Evolutionary conservation across 1,140 invertebrate genomes (phyloP), one percentile per base, ranked within the genome.

Genomic region (Trachelipus rathkii): DNA sequence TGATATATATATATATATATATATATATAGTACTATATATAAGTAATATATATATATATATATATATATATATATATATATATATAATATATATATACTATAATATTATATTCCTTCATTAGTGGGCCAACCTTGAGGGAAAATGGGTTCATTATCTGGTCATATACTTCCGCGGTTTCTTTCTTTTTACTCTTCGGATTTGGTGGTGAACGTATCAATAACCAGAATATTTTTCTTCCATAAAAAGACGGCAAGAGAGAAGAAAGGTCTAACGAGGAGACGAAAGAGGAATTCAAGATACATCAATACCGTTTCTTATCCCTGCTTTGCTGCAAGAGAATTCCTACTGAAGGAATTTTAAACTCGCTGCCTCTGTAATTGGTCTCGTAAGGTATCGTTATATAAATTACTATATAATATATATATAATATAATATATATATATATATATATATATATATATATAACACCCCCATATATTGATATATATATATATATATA

Each of bases 81-180:
- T n/a, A n/a, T n/a, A n/a, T n/a, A n/a, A n/a, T n/a, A n/a, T n/a
- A n/a, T n/a, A n/a, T n/a, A n/a, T n/a, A n/a, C n/a, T n/a, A n/a
- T n/a, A n/a, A n/a, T n/a, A n/a, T n/a, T n/a, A n/a, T n/a, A n/a
- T n/a, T n/a, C n/a, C n/a, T n/a, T n/a, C n/a, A n/a, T n/a, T n/a
- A n/a, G n/a, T n/a, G n/a, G n/a, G n/a, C n/a, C n/a, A n/a, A 33
- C 33, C 33, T 33, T 33, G 33, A 33, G 6, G 33, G 15, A 72
- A 71, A 43, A 79, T 79, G 78, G 78, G 78, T n/a, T 43, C 74
- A 0, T 79, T 79, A 24, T 69, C 75, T 15, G 78, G 78, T 23
- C 87, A 88, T 78, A 82, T 85, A 9, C 78, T 88, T 10, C 87
- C 87, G n/a, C 7, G 87, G 87, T 60, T n/a, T 83, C 85, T 10